A percentile compares a stretch with the other conserved stretches of the same genome.
phyloP scores from a whole-genome alignment of 2,113 vertebrate genomes.

The Psilopogon haemacephalus region DNA sequence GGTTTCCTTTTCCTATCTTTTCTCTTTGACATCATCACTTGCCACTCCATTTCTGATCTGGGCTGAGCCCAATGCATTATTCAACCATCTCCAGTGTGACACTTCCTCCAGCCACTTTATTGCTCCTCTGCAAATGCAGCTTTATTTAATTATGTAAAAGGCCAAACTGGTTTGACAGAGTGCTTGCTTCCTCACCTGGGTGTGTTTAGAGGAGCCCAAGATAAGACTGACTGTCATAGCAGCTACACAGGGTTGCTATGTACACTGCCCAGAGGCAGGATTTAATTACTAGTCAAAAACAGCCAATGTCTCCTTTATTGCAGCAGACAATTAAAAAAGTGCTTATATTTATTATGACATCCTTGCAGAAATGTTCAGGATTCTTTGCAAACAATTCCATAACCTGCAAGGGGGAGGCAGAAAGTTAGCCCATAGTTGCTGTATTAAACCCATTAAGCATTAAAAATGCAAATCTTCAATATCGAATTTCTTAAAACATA shows the following conservation, averaged over 20 bases:
- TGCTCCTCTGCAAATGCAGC: neutral
- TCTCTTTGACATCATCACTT: neutral
- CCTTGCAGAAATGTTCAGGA: neutral
- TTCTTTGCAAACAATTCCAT: slow-evolving; percentile 24
- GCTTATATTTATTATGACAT: slow-evolving; percentile 26
- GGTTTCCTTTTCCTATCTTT: neutral
- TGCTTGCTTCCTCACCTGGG: slow-evolving; percentile 1
- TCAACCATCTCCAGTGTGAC: neutral
- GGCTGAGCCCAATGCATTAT: neutral
- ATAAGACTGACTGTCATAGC: neutral
- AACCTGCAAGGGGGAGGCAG: neutral
- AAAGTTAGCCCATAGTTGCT: neutral
- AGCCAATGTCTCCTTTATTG: neutral
- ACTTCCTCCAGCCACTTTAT: neutral
- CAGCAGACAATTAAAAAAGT: slow-evolving; percentile 21
- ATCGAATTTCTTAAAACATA: accelerated
- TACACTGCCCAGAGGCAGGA: slow-evolving; percentile 23
- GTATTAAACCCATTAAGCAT: neutral
- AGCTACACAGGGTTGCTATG: neutral
- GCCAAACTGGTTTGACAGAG: slow-evolving; percentile 38
- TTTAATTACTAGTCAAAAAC: slow-evolving; percentile 52
- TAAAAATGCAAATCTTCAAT: neutral
- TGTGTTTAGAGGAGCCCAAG: slow-evolving; percentile 35
- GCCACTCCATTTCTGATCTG: neutral
- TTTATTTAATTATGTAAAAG: slow-evolving; percentile 5